Base-by-base conservation (phyloP, 1,140 invertebrate species). In the Aporrectodea caliginosa region DNA sequence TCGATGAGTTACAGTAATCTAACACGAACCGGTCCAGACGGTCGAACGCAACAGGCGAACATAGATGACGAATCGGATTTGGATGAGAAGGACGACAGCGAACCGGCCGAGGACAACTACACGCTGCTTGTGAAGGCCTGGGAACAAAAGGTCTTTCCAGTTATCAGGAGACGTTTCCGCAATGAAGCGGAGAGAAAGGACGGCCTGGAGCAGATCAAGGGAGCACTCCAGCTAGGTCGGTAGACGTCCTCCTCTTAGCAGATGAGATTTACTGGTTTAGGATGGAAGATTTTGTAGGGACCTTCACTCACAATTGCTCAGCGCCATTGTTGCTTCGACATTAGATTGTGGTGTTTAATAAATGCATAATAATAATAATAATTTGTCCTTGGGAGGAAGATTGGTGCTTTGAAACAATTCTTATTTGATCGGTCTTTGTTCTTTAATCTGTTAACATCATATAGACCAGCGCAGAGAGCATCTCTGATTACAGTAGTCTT, bases 151-250 rank as follows among this genome's bases (percentile, higher is more conserved):
- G 88, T 89, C 14, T 89, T 89, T 79, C 88, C 88, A 71, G 83
- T 88, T 34, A 89, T 89, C 69, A 74, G 87, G n/a, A 71, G 88
- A 33, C 74, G 88, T 34, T 89, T 89, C 82, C 83, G 88, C 30
- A 89, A 89, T 81, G 88, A 89, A 74, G 86, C 87, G 2, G 88
- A 89, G 81, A 84, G 88, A 35, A 88, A 88, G 79, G 88, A 89
- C 82, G 88, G 88, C 0, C 82, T 89, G 69, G 88, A 89, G 68
- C 88, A 89, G 83, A 89, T 89, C 35, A 84, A 86, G 79, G 88
- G 87, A 75, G 88, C 88, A 31, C 82, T 89, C 22, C 85, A 87
- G 76, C 81, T 89, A 16, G 85, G 86, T 87, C 75, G 69, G 82
- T 32, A 74, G 2, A 22, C 27, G 2, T 72, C 6, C 70, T 32